phyloP scores from a whole-genome alignment of 2,888 invertebrate species.

The Frankliniella fusca region DNA sequence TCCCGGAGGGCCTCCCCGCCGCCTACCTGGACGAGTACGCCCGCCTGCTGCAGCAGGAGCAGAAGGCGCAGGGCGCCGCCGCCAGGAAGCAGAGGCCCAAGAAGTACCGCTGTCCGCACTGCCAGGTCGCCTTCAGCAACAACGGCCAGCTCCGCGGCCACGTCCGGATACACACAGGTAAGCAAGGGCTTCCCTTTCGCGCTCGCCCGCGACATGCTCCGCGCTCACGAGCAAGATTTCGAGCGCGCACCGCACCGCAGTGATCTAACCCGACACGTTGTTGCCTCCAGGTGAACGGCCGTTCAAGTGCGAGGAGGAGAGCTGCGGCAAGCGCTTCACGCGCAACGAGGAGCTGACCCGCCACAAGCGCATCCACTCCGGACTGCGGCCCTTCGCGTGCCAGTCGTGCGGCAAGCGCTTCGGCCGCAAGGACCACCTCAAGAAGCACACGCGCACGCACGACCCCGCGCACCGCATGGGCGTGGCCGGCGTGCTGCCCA shows the following conservation, averaged over 20 bases:
- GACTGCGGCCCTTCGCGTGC: slow-evolving; percentile 80
- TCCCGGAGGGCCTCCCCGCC: slow-evolving; percentile 29
- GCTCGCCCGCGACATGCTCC: not conserved
- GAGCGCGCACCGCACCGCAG: slow-evolving; percentile 44
- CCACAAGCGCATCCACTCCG: slow-evolving; percentile 87
- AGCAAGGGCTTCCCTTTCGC: no score
- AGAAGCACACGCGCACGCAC: slow-evolving; percentile 69
- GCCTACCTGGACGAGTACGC: slow-evolving; percentile 30
- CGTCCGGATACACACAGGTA: slow-evolving; percentile 83
- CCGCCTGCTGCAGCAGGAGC: slow-evolving; percentile 30
- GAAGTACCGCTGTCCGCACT: slow-evolving; percentile 86
- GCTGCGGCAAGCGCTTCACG: slow-evolving; percentile 85
- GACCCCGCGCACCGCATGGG: slow-evolving; percentile 19
- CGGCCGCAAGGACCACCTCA: slow-evolving; percentile 88
- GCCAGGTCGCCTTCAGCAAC: slow-evolving; percentile 88
- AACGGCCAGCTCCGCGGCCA: slow-evolving; percentile 89
- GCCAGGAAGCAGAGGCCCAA: slow-evolving; percentile 74
- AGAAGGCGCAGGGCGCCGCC: slow-evolving; percentile 4
- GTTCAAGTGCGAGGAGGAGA: slow-evolving; percentile 78
- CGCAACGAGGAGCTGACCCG: slow-evolving; percentile 87
- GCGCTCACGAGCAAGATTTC: slow-evolving; percentile 52
- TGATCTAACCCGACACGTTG: not conserved
- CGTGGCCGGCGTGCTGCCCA: not conserved
- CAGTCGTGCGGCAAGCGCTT: slow-evolving; percentile 86
- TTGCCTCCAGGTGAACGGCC: slow-evolving; percentile 70